Evolutionary conservation across 2,113 vertebrate species (phyloP), one percentile per base, ranked within the genome.

Genomic region (Sapajus apella): DNA sequence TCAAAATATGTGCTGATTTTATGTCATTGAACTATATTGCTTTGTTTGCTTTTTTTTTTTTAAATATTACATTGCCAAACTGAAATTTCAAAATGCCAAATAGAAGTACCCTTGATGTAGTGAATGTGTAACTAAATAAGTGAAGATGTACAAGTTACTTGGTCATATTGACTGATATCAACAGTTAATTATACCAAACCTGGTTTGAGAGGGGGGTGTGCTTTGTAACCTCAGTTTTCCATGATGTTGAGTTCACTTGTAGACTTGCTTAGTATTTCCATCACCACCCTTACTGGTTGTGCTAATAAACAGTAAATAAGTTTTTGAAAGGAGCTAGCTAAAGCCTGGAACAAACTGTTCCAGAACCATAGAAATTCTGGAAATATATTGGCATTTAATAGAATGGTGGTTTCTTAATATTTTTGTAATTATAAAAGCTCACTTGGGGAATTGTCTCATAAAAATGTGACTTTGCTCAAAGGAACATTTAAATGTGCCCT

Each of bases 1-100:
- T 81, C 64, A 92, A 97, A 93, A 98, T 97, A 94, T 89, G 81
- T 97, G 92, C 94, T 97, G 43, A 58, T 95, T 35, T 97, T 97
- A 93, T 95, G 30, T 70, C 52, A 5, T 40, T n/a, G 6, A 9
- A 2, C 2, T 64, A 1, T 77, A 61, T 40, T 55, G 2, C 27
- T 88, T 89, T 52, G 11, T 35, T 94, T 73, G 18, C 1, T 47
- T 43, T 56, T 82, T 84, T 73, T 37, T 43, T 47, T 82, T 84
- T 73, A 47, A 47, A 81, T 76, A 3, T 6, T 68, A 79, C 40
- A 70, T 61, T n/a, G 32, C 18, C 30, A 90, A 90, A 79, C 25
- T 68, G 73, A 80, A 86, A 55, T 83, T 96, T 84, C 8, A 84
- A 79, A 94, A 58, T 66, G 18, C 6, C 27, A 32, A 56, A 32